Evolutionary conservation across 1,140 invertebrate genomes (phyloP).

Genomic region (Hirudo medicinalis): DNA sequence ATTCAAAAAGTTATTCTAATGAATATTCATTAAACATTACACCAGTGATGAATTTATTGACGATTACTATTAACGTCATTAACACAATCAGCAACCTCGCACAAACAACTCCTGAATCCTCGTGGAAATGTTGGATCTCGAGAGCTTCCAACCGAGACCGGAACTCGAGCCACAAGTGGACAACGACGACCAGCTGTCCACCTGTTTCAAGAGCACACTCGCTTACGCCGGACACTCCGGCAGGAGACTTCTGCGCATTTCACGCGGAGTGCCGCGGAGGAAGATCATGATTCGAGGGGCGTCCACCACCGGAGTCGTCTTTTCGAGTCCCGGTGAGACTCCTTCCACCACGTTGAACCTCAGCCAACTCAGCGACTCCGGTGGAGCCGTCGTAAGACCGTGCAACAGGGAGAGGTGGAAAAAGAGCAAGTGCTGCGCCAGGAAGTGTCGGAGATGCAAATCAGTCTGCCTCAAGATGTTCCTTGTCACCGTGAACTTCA

Average conservation of each 20-base stretch:
- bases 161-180: too few relatives aligned
- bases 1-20: too few relatives aligned
- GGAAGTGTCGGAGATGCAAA: constrained; percentile 9
- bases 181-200: neutral
- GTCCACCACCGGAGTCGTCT: neutral
- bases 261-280: neutral
- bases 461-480: constrained; percentile 6
- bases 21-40: too few relatives aligned
- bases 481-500: neutral
- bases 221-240: constrained; percentile 1
- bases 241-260: neutral
- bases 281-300: neutral
- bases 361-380: neutral
- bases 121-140: too few relatives aligned
- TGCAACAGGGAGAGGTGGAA: neutral
- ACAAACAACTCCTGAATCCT: too few relatives aligned
- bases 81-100: too few relatives aligned
- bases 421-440: neutral
- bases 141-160: too few relatives aligned
- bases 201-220: constrained; percentile 10
- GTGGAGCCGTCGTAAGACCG: neutral
- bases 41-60: too few relatives aligned
- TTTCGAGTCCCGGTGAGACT: neutral
- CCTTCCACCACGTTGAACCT: neutral
- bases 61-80: too few relatives aligned